Base-by-base conservation (phyloP, 1,140 invertebrate species). In the Diorhabda carinulata region DNA sequence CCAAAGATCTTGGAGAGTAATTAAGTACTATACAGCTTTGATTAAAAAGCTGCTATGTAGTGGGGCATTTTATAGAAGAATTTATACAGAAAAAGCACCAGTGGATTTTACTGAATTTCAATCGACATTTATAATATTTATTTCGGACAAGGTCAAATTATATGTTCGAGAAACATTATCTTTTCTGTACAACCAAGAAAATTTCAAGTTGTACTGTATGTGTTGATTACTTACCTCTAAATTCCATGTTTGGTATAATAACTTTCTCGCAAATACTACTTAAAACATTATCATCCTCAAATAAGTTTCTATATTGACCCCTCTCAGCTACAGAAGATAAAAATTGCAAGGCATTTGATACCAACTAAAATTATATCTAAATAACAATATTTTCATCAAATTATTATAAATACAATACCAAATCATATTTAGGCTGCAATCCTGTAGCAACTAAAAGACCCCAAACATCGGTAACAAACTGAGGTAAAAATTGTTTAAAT, bases 161-260 rank as follows among this genome's bases (percentile, higher is more conserved):
- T 25, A 25, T 25, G 25, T 25, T 25, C 1, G 25, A 25, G 1
- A 25, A 25, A 25, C 25, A 25, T 25, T 25, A 25, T 25, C 25
- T 25, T 25, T 25, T 25, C 25, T 25, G 25, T 25, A 25, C 25
- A 25, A 25, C 25, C 25, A 25, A 25, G 25, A 25, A 25, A 25
- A 25, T 25, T 25, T 25, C 25, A 25, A 25, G 25, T 25, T 25
- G 25, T 25, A 25, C 25, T 25, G 25, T 25, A 25, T 25, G 25
- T 25, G n/a, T 52, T 2, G n/a, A 73, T 10, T 43, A 74, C 73
- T 80, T 84, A 93, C 92, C 87, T 87, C 97, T 86, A 74, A 99
- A 97, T 81, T 98, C 91, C 88, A 99, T 96, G 81, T 99, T 99
- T 0, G 97, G 97, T 72, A 99, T 96, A 78, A 99, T 93, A 25